These are phyloP conservation scores for Strongylocentrotus purpuratus DNA, from an alignment of 35 echinoderm and acorn worm species.

Conservation along the genomic window DNA sequence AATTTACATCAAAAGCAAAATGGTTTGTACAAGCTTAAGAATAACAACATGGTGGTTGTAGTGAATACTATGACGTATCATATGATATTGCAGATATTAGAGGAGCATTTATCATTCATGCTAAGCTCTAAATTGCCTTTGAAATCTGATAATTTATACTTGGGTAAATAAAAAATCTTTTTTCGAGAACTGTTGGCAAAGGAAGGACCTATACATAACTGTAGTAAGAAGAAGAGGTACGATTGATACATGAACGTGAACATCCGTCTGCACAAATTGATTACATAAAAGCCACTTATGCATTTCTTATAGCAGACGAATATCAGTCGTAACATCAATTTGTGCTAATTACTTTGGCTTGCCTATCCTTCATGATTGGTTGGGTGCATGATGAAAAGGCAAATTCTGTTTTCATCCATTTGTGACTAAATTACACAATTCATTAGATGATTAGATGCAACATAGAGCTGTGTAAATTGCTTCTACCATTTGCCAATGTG, in stretches of 20 bases:
- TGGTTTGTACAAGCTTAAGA: too few species aligned
- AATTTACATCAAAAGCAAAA: too few species aligned
- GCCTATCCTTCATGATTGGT: background rate
- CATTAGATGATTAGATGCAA: background rate
- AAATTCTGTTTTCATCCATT: background rate
- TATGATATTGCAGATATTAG: too few species aligned
- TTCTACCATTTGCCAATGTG: background rate
- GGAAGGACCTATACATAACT: too few species aligned
- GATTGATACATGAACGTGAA: background rate
- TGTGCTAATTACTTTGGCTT: background rate
- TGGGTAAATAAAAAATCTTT: too few species aligned
- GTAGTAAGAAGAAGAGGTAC: background rate
- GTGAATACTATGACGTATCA: too few species aligned
- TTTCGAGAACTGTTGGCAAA: too few species aligned
- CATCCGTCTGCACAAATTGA: background rate
- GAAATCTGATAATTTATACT: too few species aligned
- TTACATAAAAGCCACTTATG: background rate
- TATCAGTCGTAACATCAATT: conserved; percentile 13
- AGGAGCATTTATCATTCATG: too few species aligned
- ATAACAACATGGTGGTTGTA: too few species aligned
- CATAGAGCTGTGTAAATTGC: conserved; percentile 10
- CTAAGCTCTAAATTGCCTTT: too few species aligned
- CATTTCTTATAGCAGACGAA: background rate
- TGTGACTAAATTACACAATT: background rate
- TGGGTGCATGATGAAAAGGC: background rate